phyloP scores from a whole-genome alignment of 2,888 invertebrate genomes.

The Platycheirus rosarum region DNA sequence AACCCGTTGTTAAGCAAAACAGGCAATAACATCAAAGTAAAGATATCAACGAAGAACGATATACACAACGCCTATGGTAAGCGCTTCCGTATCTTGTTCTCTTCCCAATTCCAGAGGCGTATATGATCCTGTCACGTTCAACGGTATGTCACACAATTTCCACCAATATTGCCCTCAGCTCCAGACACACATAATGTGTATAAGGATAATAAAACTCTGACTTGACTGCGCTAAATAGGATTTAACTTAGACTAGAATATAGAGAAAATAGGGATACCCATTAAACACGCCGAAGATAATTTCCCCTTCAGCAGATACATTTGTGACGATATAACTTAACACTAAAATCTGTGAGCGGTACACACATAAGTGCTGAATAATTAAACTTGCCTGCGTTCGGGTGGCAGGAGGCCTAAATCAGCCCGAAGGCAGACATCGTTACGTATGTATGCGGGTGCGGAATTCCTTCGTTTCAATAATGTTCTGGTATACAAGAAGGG shows the following conservation, averaged over 20 bases:
- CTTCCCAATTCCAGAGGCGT: slow-evolving; percentile 60
- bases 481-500: slow-evolving; percentile 60
- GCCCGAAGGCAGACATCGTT: slow-evolving; percentile 24
- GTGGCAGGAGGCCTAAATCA: slow-evolving; percentile 19
- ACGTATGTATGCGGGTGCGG: slow-evolving; percentile 51
- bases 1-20: slow-evolving; percentile 62
- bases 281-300: slow-evolving; percentile 68
- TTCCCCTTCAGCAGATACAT: slow-evolving; percentile 61
- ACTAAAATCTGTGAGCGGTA: slow-evolving; percentile 67
- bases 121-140: slow-evolving; percentile 59
- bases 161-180: slow-evolving; percentile 59
- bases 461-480: slow-evolving; percentile 61
- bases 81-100: slow-evolving; percentile 61
- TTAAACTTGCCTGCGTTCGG: slow-evolving; percentile 59
- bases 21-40: slow-evolving; percentile 68
- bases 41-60: slow-evolving; percentile 29
- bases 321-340: slow-evolving; percentile 65
- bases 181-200: slow-evolving; percentile 35
- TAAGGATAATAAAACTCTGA: slow-evolving; percentile 33
- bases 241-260: slow-evolving; percentile 45
- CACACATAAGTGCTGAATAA: slow-evolving; percentile 68
- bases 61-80: slow-evolving; percentile 44
- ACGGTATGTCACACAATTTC: slow-evolving; percentile 47
- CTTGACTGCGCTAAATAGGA: slow-evolving; percentile 35
- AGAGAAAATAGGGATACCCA: slow-evolving; percentile 25